phyloP scores from a whole-genome alignment of 2,797 vertebrate species.

The Miichthys miiuy region DNA sequence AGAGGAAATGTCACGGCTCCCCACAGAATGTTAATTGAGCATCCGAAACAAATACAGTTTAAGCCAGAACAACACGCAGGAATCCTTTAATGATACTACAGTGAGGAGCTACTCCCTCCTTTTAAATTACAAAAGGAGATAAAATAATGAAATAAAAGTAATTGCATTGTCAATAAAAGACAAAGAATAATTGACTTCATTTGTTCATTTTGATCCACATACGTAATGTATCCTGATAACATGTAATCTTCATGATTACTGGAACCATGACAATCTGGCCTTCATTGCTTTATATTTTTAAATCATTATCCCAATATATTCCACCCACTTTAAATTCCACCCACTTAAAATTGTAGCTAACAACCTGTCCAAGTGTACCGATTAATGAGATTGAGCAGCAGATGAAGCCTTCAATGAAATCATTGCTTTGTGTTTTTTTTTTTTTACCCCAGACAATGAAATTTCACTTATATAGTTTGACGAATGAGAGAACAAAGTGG shows the following conservation, averaged over 20 bases:
- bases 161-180: constrained; percentile 11
- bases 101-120: neutral
- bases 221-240: constrained; percentile 20
- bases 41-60: constrained; percentile 47
- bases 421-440: neutral
- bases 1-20: constrained; percentile 63
- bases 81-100: constrained; percentile 36
- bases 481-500: neutral
- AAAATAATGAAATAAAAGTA: constrained; percentile 27
- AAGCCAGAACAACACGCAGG: constrained; percentile 47
- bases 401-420: constrained; percentile 20
- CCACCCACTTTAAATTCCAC: constrained; percentile 35
- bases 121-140: constrained; percentile 2
- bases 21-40: constrained; percentile 55
- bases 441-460: neutral
- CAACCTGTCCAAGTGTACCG: constrained; percentile 9
- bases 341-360: constrained; percentile 13
- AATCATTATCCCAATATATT: constrained; percentile 46
- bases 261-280: constrained; percentile 14
- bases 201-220: constrained; percentile 31
- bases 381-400: constrained; percentile 40
- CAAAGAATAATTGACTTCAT: constrained; percentile 37
- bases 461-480: neutral
- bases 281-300: constrained; percentile 40
- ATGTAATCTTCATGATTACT: constrained; percentile 33